Evolutionary conservation across 2,113 vertebrate species (phyloP).

Genomic region (Anas platyrhynchos): DNA sequence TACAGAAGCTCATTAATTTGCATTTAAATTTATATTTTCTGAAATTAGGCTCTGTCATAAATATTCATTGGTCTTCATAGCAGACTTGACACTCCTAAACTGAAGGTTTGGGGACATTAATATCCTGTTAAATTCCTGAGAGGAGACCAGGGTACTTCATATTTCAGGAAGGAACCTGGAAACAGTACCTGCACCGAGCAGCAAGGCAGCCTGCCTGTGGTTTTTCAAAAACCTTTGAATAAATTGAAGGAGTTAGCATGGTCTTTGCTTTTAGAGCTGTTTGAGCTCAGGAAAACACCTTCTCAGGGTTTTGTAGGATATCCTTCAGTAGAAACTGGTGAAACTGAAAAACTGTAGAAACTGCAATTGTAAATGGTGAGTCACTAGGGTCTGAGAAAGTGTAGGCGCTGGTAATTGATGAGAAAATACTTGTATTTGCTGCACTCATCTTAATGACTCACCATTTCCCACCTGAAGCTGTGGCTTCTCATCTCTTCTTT

Average conservation of each 20-base stretch:
- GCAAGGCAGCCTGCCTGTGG: neutral
- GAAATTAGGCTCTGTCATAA: neutral
- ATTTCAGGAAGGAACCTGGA: neutral
- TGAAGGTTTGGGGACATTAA: neutral
- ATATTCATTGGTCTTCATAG: neutral
- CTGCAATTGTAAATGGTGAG: neutral
- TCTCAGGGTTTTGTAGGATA: neutral
- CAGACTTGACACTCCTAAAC: neutral
- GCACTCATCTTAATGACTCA: neutral
- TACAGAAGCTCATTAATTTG: neutral
- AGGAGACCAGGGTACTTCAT: neutral
- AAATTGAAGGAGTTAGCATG: neutral
- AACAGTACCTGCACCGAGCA: neutral
- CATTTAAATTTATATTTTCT: neutral
- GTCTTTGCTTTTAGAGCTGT: neutral
- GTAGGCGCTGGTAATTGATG: neutral
- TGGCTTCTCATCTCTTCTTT: neutral
- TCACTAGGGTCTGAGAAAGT: neutral
- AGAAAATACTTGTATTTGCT: neutral
- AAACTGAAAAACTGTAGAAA: neutral
- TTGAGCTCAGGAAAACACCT: neutral
- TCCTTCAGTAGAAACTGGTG: neutral
- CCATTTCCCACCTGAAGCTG: neutral
- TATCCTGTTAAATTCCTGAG: neutral
- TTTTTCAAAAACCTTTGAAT: neutral